Evolutionary conservation across 2,888 invertebrate genomes (phyloP), one percentile per base, ranked within the genome.

Genomic region (Eudasyphora cyanicolor): DNA sequence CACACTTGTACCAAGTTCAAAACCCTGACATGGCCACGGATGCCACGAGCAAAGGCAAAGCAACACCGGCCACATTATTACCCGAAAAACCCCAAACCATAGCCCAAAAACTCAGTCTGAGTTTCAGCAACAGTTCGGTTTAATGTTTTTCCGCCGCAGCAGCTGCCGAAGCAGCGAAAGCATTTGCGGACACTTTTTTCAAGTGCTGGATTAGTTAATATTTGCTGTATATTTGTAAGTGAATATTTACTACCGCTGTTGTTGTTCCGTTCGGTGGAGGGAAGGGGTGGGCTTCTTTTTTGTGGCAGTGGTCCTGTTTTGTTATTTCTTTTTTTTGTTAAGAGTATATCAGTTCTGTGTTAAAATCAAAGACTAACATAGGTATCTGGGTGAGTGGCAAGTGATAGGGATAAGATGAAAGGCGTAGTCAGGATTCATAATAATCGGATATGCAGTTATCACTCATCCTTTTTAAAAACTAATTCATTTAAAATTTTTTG

Each of bases 41-140:
- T 24, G 49, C 19, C n/a, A 14, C 12, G 51, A 51, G 49, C 64
- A 42, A 27, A 19, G 57, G 27, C 5, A 10, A 4, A 10, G 35
- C 35, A 45, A 24, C 57, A 42, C 21, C 62, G 38, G 27, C 54
- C 79, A 24, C 64, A 79, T 70, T 51, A 57, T 67, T 69, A 71
- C 51, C 67, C 12, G 10, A 35, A 35, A 69, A 82, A 77, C 49
- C 29, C 17, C 12, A 14, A 78, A 32, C 27, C 51, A 14, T n/a
- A n/a, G n/a, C 49, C 71, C 38, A 14, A 32, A 17, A 35, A 54
- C 24, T 21, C 74, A 57, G 27, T 2, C 27, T 12, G 14, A 62
- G 32, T 49, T 62, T 32, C 62, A 38, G 75, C 75, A 78, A 71
- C 78, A 79, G 78, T 76, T 82, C 21, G 21, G 42, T 73, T 67